Percentiles rank a stretch among this genome's conserved stretches.
Evolutionary conservation across 2,113 vertebrate genomes (phyloP).

Genomic region (Pseudorhombus dupliciocellatus): DNA sequence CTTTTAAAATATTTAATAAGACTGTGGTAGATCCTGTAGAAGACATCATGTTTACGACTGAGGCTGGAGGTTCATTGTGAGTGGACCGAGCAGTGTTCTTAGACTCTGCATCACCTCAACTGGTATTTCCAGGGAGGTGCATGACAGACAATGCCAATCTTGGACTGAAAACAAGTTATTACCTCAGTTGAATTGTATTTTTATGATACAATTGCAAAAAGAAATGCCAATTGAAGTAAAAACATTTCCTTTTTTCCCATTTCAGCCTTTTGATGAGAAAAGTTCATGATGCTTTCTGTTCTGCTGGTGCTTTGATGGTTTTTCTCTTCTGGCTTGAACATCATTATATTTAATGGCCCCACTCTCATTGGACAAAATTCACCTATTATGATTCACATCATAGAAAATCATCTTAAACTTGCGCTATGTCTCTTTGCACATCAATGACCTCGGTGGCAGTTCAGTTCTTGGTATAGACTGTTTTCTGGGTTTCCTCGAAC

Average conservation of each 20-base stretch:
- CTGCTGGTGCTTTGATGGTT: constrained; percentile 2
- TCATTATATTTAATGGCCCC: constrained; percentile 25
- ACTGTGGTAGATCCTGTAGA: too few species aligned
- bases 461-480: not conserved
- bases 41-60: too few species aligned
- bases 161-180: too few species aligned
- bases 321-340: constrained; percentile 4
- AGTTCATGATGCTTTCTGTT: constrained; percentile 4
- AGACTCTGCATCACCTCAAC: too few species aligned
- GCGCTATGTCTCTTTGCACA: not conserved
- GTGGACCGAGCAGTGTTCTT: too few species aligned
- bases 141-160: too few species aligned
- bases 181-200: too few species aligned
- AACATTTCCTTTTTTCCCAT: constrained; percentile 5
- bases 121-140: not conserved
- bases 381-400: not conserved
- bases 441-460: not conserved
- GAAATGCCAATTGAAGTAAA: too few species aligned
- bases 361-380: constrained; percentile 3
- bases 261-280: not conserved
- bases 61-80: too few species aligned
- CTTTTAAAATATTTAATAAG: too few species aligned
- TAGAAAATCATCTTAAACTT: not conserved
- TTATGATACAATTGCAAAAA: too few species aligned
- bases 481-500: constrained; percentile 34